A percentile compares a stretch with the other conserved stretches of the same genome.
Conservation (phyloP, 2,888 invertebrate genomes). For the Leucophenga maculata region DNA sequence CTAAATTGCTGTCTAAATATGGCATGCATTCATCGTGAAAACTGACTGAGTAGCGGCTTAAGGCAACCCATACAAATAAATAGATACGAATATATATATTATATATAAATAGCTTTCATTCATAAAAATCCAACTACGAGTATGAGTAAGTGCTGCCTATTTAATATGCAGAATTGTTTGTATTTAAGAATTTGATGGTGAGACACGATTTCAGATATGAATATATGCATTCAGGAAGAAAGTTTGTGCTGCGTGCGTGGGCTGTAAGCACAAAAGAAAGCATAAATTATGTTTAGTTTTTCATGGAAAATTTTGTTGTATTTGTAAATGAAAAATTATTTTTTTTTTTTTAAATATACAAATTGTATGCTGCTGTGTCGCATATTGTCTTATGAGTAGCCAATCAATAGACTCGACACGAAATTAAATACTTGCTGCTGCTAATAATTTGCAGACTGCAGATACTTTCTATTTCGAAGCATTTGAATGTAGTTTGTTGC, state of each 20-base stretch:
- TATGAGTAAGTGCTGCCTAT: background rate
- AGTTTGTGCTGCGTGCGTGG: background rate
- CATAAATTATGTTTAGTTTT: background rate
- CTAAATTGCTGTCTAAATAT: background rate
- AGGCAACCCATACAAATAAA: too few species aligned
- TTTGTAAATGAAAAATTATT: background rate
- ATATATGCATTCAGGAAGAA: background rate
- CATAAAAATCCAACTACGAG: conserved; percentile 6
- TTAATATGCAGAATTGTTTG: conserved; percentile 8
- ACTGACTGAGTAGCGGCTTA: background rate
- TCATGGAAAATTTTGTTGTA: background rate
- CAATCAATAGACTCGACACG: too few species aligned
- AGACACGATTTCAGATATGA: background rate
- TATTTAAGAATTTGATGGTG: conserved; percentile 11
- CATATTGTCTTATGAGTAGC: too few species aligned
- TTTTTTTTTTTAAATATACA: too few species aligned
- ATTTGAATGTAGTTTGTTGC: background rate
- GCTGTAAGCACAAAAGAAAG: background rate
- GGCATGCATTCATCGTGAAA: background rate
- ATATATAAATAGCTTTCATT: conserved; percentile 15
- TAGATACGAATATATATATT: background rate
- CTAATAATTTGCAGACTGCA: background rate
- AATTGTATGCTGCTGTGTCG: too few species aligned
- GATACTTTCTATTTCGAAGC: conserved; percentile 2
- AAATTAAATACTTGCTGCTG: too few species aligned